Evolutionary conservation across 2,113 vertebrate species (phyloP).

Genomic region (Cacatua alba): DNA sequence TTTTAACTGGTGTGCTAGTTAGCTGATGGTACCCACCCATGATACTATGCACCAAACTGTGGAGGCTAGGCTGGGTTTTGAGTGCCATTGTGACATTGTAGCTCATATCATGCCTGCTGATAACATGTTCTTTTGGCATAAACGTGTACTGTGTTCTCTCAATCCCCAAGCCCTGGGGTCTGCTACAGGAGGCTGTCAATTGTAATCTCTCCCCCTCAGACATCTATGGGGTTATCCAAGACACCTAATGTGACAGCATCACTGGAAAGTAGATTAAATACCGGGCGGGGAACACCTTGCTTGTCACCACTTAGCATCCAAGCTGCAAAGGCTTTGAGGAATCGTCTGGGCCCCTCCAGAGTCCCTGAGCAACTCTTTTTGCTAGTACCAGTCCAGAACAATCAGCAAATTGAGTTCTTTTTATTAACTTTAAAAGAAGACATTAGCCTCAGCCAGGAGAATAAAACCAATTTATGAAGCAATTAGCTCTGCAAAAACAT

Average conservation of each 20-base stretch:
- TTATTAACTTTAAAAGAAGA: constrained; percentile 72
- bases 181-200: background rate
- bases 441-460: constrained; percentile 61
- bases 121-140: background rate
- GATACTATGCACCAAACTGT: fast-evolving
- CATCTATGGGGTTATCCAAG: background rate
- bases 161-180: background rate
- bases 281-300: constrained; percentile 10
- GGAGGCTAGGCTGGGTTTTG: background rate
- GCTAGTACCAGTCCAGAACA: constrained; percentile 46
- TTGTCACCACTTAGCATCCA: constrained; percentile 26
- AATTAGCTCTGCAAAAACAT: constrained; percentile 68
- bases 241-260: background rate
- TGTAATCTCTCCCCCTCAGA: background rate
- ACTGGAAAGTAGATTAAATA: background rate
- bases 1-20: background rate
- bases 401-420: constrained; percentile 61
- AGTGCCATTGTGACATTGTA: background rate
- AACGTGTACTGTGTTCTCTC: background rate
- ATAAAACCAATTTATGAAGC: constrained; percentile 72
- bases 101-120: background rate
- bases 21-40: background rate
- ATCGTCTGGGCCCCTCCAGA: background rate
- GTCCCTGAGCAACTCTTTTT: constrained; percentile 21
- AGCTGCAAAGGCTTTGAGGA: constrained; percentile 20